Evolutionary conservation across 1,140 invertebrate species (phyloP).

Genomic region (Drosophila chauvacae): DNA sequence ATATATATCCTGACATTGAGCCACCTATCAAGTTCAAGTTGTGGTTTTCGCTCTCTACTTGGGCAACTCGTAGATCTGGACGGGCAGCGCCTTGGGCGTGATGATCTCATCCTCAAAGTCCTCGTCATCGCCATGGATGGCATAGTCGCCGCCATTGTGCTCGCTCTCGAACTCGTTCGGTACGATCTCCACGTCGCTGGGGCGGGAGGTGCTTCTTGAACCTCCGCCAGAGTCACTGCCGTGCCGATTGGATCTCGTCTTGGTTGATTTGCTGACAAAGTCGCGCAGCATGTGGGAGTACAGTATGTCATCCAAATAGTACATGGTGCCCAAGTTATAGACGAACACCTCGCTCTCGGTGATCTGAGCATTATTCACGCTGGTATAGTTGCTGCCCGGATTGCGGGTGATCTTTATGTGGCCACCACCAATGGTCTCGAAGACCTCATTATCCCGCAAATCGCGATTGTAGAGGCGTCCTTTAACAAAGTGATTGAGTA

Average conservation of each 20-base stretch:
- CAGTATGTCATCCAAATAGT: conserved; percentile 86
- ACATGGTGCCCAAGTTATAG: conserved; percentile 88
- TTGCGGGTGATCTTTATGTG: conserved; percentile 85
- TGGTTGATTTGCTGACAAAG: conserved; percentile 65
- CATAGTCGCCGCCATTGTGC: conserved; percentile 72
- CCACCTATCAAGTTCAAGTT: conserved; percentile 18
- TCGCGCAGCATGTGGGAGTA: conserved; percentile 84
- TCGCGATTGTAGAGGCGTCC: conserved; percentile 87
- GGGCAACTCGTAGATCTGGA: conserved; percentile 82
- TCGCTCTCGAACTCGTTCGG: conserved; percentile 84
- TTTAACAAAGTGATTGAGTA: conserved; percentile 88
- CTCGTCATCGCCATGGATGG: conserved; percentile 79
- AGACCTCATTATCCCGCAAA: conserved; percentile 85
- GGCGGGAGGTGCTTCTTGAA: conserved; percentile 62
- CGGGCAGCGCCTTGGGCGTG: conserved; percentile 84
- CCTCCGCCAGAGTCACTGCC: conserved; percentile 60
- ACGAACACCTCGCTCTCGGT: conserved; percentile 87
- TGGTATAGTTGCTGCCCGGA: conserved; percentile 85
- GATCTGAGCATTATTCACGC: conserved; percentile 86
- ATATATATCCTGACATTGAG: conserved; percentile 16
- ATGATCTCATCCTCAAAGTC: conserved; percentile 84
- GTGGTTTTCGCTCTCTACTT: conserved; percentile 54
- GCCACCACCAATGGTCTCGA: conserved; percentile 86
- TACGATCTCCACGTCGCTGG: conserved; percentile 84
- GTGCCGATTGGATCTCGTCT: conserved; percentile 72